phyloP scores from a whole-genome alignment of 2,797 vertebrate species.

The Gallinago stenura region DNA sequence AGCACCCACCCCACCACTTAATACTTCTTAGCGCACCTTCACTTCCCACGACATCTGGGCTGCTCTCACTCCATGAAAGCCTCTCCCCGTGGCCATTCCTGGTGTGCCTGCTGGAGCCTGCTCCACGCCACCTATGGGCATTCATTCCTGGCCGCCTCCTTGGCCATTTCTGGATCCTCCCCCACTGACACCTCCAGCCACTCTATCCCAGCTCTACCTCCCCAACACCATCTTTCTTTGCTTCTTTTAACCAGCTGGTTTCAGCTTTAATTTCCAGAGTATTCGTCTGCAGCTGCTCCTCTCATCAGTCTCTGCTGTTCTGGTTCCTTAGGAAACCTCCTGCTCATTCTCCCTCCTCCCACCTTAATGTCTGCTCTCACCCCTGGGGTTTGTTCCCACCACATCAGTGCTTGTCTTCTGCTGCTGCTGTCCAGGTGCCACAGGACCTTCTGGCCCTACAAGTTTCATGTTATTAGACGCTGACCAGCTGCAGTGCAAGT shows the following conservation, averaged over 20 bases:
- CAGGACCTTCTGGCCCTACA: neutral
- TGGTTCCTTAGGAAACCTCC: neutral
- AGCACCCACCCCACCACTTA: neutral
- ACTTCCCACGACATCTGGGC: accelerated
- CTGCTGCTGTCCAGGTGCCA: neutral
- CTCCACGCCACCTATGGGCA: accelerated
- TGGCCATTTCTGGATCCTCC: neutral
- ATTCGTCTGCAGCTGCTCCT: neutral
- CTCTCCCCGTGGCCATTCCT: neutral
- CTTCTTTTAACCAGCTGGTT: neutral
- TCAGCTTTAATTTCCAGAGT: neutral
- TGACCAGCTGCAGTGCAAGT: neutral
- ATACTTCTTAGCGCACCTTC: neutral
- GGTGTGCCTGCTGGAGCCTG: neutral
- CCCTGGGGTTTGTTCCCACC: neutral
- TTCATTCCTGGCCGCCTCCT: neutral
- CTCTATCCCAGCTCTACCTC: neutral
- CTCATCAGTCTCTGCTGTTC: neutral
- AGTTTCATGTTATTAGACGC: accelerated
- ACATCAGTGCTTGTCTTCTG: neutral
- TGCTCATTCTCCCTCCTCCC: neutral
- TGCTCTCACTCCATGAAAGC: neutral
- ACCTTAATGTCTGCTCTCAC: neutral
- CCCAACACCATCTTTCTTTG: neutral
- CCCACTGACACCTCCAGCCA: neutral